phyloP scores from a whole-genome alignment of 1,140 invertebrate species.

The Lineus longissimus region DNA sequence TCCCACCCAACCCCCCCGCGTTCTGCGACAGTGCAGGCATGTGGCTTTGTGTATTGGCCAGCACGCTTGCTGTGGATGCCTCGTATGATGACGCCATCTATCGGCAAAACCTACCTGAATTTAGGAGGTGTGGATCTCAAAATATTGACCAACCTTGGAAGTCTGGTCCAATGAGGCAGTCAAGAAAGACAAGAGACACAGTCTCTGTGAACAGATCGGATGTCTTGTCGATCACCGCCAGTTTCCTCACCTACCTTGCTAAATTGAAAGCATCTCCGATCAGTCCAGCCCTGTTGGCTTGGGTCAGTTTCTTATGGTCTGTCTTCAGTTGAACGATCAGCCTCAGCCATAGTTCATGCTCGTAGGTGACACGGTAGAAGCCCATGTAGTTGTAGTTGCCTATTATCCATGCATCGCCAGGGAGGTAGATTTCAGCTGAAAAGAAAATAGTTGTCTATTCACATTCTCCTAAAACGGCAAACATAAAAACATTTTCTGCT shows the following conservation, averaged over 20 bases:
- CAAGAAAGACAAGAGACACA: too few relatives aligned
- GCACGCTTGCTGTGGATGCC: too few relatives aligned
- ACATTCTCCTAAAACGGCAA: neutral
- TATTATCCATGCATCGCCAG: slow-evolving; percentile 16
- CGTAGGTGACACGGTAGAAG: slow-evolving; percentile 31
- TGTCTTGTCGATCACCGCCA: too few relatives aligned
- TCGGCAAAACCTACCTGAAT: too few relatives aligned
- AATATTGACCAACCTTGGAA: too few relatives aligned
- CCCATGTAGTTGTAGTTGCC: slow-evolving; percentile 27
- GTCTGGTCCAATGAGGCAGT: too few relatives aligned
- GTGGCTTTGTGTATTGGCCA: too few relatives aligned
- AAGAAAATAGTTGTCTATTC: neutral
- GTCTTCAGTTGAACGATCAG: slow-evolving; percentile 25
- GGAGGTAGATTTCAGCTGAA: slow-evolving; percentile 14
- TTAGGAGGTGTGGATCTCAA: too few relatives aligned
- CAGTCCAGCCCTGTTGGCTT: slow-evolving; percentile 19
- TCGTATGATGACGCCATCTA: too few relatives aligned
- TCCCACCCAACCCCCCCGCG: too few relatives aligned
- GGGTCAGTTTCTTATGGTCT: slow-evolving; percentile 18
- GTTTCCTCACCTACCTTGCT: slow-evolving; percentile 12
- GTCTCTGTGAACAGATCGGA: too few relatives aligned
- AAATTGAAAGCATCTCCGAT: slow-evolving; percentile 26
- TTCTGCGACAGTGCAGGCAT: too few relatives aligned
- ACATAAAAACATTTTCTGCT: slow-evolving; percentile 1
- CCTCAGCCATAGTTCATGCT: slow-evolving; percentile 21